phyloP scores from a whole-genome alignment of 2,888 invertebrate species.

The Hedychridium roseum region DNA sequence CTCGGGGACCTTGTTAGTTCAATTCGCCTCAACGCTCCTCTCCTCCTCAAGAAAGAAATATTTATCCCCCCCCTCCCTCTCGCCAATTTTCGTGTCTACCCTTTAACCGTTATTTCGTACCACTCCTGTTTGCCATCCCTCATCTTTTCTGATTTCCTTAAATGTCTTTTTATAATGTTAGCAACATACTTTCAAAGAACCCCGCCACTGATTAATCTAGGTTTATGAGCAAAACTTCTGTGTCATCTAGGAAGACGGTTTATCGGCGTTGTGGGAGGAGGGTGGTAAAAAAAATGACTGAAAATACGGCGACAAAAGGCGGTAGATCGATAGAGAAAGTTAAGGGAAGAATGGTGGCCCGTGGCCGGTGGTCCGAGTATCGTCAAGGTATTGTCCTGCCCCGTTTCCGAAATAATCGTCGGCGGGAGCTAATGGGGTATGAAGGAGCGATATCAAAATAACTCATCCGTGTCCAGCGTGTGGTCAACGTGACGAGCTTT shows the following conservation, averaged over 20 bases:
- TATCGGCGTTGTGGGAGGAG: constrained; percentile 1
- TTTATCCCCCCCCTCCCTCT: not conserved
- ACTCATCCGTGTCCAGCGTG: constrained; percentile 47
- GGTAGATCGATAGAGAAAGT: constrained; percentile 15
- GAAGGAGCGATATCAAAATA: constrained; percentile 61
- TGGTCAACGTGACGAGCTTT: constrained; percentile 34
- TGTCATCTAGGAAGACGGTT: no score
- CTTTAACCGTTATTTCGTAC: no score
- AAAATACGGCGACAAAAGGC: constrained; percentile 3
- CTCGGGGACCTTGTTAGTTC: constrained; percentile 62
- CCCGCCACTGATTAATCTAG: no score
- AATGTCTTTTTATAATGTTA: no score
- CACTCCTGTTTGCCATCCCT: not conserved
- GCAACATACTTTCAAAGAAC: no score
- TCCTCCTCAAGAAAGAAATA: constrained; percentile 20
- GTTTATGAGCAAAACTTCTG: no score
- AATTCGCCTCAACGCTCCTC: constrained; percentile 43
- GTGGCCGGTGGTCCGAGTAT: constrained; percentile 49
- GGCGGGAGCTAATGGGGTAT: constrained; percentile 57
- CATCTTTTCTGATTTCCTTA: constrained; percentile 4
- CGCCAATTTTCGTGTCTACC: no score
- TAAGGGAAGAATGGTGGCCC: constrained; percentile 22
- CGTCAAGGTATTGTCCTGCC: constrained; percentile 58
- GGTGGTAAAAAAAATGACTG: not conserved
- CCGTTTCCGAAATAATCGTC: constrained; percentile 56